Percentiles rank a stretch among this genome's conserved stretches.
Conservation (phyloP, 2,888 invertebrate genomes). For the Ametastegia equiseti region DNA sequence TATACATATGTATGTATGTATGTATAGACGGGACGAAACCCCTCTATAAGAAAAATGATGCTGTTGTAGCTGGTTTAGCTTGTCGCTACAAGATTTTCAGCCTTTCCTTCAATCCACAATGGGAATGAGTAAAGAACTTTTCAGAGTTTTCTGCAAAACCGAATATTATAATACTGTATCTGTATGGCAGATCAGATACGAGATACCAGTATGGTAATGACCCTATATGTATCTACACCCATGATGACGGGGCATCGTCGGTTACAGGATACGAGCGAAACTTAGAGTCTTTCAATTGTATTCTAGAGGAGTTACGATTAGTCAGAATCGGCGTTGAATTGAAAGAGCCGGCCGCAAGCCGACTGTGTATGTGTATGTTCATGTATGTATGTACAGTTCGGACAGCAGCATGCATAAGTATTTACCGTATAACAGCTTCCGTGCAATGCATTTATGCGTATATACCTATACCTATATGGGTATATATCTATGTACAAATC, state of each 20-base stretch:
- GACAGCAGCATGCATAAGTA: slow-evolving; percentile 29
- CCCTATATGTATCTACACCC: background rate
- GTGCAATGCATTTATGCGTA: background rate
- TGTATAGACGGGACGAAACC: background rate
- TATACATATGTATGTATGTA: too few relatives aligned
- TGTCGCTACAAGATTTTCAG: background rate
- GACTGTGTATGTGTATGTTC: background rate
- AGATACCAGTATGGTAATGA: slow-evolving; percentile 31
- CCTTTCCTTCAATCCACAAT: background rate
- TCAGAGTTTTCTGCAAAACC: background rate
- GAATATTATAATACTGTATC: background rate
- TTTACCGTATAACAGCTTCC: background rate
- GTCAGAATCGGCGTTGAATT: slow-evolving; percentile 30
- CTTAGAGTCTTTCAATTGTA: slow-evolving; percentile 24
- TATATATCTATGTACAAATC: slow-evolving; percentile 9
- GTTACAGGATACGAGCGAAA: background rate
- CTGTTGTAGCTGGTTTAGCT: background rate
- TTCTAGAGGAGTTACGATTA: slow-evolving; percentile 24
- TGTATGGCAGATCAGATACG: slow-evolving; percentile 28
- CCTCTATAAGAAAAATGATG: slow-evolving; percentile 16
- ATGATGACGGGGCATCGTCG: slow-evolving; percentile 17
- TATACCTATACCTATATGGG: background rate
- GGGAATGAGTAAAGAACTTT: background rate
- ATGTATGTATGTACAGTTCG: background rate
- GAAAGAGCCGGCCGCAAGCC: slow-evolving; percentile 4